Percentiles rank a stretch among this genome's conserved stretches.
phyloP scores from a whole-genome alignment of 2,113 vertebrate genomes.

The Otocyon megalotis region DNA sequence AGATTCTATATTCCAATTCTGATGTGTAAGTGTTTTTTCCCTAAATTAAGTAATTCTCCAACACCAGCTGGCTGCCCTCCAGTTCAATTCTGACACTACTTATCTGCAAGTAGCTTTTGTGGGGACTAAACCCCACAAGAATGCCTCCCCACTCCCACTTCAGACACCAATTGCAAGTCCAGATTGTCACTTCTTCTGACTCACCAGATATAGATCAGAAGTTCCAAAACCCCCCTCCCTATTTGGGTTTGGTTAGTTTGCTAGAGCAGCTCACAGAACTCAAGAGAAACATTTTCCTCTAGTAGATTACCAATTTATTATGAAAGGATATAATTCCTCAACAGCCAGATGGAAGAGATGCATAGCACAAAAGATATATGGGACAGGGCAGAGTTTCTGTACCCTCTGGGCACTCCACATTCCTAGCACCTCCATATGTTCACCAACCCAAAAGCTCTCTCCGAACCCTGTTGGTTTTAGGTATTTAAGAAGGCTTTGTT shows the following conservation, averaged over 20 bases:
- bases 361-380: background rate
- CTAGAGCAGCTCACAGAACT: background rate
- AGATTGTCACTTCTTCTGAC: background rate
- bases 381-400: too few species aligned
- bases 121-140: background rate
- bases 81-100: background rate
- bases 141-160: background rate
- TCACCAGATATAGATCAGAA: background rate
- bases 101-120: background rate
- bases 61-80: too few species aligned
- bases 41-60: background rate
- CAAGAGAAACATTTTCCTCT: background rate
- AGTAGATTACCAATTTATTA: background rate
- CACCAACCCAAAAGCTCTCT: background rate
- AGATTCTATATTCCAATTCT: background rate
- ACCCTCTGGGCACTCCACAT: background rate
- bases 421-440: background rate
- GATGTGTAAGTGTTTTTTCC: background rate
- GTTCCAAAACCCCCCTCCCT: background rate
- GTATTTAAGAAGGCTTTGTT: background rate
- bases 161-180: background rate
- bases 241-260: background rate
- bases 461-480: background rate
- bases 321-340: background rate
- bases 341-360: background rate